phyloP scores from a whole-genome alignment of 2,797 vertebrate species.

The Coilia nasus region DNA sequence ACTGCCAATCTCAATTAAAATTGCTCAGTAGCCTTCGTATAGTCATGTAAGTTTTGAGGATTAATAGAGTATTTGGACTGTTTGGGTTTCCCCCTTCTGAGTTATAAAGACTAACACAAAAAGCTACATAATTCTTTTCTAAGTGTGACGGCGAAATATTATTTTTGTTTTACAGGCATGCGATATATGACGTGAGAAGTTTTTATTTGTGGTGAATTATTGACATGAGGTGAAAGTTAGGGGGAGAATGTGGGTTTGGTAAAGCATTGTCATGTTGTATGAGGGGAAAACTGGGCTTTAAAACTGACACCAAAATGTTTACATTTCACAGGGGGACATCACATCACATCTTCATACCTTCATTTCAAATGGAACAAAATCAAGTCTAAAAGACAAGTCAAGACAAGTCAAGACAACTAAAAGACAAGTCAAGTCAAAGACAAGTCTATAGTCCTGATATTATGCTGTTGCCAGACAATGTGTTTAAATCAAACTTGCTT shows the following conservation, averaged over 20 bases:
- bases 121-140: background rate
- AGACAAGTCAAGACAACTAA: too few species aligned
- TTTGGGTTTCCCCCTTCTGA: background rate
- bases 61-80: background rate
- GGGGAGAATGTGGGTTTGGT: slow-evolving; percentile 20
- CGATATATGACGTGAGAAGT: background rate
- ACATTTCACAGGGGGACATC: background rate
- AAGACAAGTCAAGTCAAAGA: background rate
- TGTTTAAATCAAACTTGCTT: background rate
- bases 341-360: background rate
- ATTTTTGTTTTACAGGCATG: background rate
- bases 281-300: background rate
- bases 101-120: background rate
- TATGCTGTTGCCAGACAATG: background rate
- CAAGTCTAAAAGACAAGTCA: background rate
- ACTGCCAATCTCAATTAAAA: background rate
- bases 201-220: slow-evolving; percentile 43
- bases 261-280: slow-evolving; percentile 8
- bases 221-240: slow-evolving; percentile 47
- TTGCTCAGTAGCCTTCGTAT: background rate
- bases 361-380: background rate
- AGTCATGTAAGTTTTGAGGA: background rate
- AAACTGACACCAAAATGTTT: background rate
- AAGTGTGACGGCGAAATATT: background rate
- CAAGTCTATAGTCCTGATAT: background rate